Evolutionary conservation across 2,797 vertebrate species (phyloP).

Genomic region (Mormyrops boulengeri): DNA sequence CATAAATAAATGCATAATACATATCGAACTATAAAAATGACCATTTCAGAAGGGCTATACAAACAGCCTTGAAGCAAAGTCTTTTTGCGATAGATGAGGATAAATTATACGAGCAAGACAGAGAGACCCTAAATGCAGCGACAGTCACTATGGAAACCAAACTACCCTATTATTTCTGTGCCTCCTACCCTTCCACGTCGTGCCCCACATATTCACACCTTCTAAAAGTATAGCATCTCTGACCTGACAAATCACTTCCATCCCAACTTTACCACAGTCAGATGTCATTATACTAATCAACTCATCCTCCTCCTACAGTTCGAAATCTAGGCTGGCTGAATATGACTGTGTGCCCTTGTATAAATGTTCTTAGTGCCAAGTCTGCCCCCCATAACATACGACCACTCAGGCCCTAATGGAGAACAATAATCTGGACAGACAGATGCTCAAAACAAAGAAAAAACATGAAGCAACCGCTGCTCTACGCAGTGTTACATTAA

Average conservation of each 20-base stretch:
- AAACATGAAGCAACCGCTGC: not conserved
- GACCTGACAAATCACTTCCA: not conserved
- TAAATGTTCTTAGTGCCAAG: not conserved
- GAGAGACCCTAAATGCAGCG: not conserved
- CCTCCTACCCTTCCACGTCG: not conserved
- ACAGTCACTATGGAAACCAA: slow-evolving; percentile 16
- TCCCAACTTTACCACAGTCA: not conserved
- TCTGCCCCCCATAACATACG: not conserved
- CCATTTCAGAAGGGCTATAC: not conserved
- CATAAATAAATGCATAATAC: not conserved
- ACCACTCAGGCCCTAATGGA: not conserved
- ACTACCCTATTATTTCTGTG: not conserved
- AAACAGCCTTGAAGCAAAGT: not conserved
- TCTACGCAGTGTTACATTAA: not conserved
- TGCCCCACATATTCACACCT: not conserved
- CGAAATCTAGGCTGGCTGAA: not conserved
- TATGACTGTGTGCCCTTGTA: not conserved
- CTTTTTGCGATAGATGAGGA: not conserved
- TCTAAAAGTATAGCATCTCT: not conserved
- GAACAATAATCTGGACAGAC: not conserved
- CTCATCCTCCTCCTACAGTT: not conserved
- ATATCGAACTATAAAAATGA: not conserved
- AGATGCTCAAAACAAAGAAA: not conserved
- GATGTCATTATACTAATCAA: not conserved
- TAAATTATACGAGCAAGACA: not conserved